Conservation (phyloP, 1,140 invertebrate species). For the Stenopsyche tienmushanensis region DNA sequence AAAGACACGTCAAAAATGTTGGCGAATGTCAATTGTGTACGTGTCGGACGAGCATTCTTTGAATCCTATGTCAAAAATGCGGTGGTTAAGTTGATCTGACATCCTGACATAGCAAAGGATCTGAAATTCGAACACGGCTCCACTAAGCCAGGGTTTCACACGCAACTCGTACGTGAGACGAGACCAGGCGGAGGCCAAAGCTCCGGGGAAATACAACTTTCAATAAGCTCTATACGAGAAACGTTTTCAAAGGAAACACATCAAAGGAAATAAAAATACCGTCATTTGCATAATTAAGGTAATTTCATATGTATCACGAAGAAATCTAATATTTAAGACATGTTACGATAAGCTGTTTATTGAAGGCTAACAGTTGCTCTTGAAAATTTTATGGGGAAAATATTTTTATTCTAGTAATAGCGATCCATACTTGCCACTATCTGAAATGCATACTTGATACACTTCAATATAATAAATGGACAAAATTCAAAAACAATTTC, state of each 20-base stretch:
- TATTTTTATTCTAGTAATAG: too few species aligned
- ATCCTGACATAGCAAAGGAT: conserved; percentile 14
- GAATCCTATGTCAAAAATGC: neutral
- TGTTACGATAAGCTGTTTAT: too few species aligned
- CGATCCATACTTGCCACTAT: too few species aligned
- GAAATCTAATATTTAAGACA: too few species aligned
- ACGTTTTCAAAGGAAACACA: conserved; percentile 15
- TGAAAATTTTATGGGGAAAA: too few species aligned
- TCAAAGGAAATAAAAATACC: conserved; percentile 17
- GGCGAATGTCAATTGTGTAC: neutral
- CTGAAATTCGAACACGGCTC: neutral
- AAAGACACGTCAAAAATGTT: too few species aligned
- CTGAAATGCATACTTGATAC: too few species aligned
- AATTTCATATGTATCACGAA: too few species aligned
- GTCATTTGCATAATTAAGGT: conserved; percentile 22
- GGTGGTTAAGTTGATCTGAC: conserved; percentile 9
- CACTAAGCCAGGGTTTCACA: conserved; percentile 5
- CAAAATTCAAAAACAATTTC: too few species aligned
- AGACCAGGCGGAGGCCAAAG: neutral
- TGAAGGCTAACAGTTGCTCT: too few species aligned
- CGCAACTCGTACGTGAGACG: conserved; percentile 15
- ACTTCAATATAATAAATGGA: too few species aligned
- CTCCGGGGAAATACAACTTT: conserved; percentile 39
- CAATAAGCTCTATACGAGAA: conserved; percentile 36
- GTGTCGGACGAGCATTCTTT: neutral